phyloP scores from a whole-genome alignment of 2,888 invertebrate genomes.

The Melikaiella ostensackeni region DNA sequence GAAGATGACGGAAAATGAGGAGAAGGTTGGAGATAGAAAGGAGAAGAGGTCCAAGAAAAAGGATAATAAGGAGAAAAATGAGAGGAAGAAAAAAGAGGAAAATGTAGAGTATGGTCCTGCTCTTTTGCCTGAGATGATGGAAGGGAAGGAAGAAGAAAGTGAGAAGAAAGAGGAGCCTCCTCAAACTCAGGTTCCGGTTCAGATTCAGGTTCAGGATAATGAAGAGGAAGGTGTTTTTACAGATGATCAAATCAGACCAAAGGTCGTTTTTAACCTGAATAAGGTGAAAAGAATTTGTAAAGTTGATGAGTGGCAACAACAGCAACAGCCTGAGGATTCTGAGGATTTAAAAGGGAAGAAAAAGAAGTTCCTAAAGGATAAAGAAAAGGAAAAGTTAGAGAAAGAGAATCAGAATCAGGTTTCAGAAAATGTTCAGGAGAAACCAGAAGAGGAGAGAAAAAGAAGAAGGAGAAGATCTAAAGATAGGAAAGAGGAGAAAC shows the following conservation, averaged over 20 bases:
- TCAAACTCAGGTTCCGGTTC: neutral
- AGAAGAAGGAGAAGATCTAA: slow-evolving; percentile 42
- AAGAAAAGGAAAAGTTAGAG: neutral
- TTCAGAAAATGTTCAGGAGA: slow-evolving; percentile 24
- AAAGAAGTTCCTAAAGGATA: slow-evolving; percentile 19
- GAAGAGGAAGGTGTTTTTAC: neutral
- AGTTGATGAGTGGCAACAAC: slow-evolving; percentile 61
- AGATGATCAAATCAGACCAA: slow-evolving; percentile 55
- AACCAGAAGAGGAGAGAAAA: neutral
- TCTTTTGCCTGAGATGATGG: neutral
- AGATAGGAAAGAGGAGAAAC: slow-evolving; percentile 36
- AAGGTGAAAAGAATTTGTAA: slow-evolving; percentile 59
- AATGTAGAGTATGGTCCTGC: slow-evolving; percentile 10
- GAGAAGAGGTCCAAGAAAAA: slow-evolving; percentile 47
- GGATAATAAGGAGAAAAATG: neutral
- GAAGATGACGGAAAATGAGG: slow-evolving; percentile 60
- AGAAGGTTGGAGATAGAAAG: slow-evolving; percentile 25
- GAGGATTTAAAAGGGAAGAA: neutral
- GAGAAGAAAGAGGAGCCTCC: too few species aligned
- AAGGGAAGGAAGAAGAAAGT: neutral
- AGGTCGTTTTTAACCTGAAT: slow-evolving; percentile 67
- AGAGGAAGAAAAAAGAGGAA: neutral
- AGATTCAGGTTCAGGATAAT: neutral
- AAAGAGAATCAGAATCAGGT: neutral
- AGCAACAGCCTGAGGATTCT: slow-evolving; percentile 49